Conservation (phyloP, 2,888 invertebrate species). For the Lycocerus yunnanus region DNA sequence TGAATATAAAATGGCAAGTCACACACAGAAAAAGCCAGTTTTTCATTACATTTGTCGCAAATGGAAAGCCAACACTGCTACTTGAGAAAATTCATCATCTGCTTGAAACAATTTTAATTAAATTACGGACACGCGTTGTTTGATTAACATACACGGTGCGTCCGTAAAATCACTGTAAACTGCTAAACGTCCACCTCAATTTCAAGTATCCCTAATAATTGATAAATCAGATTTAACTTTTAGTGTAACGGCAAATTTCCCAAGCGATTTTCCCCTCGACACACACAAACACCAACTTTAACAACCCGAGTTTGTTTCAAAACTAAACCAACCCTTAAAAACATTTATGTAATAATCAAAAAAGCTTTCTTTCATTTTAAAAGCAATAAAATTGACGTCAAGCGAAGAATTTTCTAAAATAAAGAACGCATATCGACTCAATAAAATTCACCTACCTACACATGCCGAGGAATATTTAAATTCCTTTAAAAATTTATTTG, state of each 20-base stretch:
- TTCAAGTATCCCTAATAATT: not conserved
- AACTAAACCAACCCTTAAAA: not conserved
- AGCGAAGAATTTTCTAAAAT: not conserved
- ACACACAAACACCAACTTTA: not conserved
- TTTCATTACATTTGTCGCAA: conserved; percentile 22
- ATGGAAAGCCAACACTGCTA: conserved; percentile 10
- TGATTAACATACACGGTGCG: not conserved
- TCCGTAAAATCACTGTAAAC: not conserved
- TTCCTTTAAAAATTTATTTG: not conserved
- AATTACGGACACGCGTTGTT: not conserved
- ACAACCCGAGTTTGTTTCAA: not conserved
- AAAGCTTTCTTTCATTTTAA: not conserved
- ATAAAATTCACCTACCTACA: not conserved
- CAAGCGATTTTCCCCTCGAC: not conserved
- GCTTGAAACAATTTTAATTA: not conserved
- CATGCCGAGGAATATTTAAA: not conserved
- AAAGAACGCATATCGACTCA: not conserved
- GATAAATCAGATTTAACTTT: not conserved
- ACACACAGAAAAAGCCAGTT: conserved; percentile 8
- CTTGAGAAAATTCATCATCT: not conserved
- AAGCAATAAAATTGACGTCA: not conserved
- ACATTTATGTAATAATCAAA: not conserved
- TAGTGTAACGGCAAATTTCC: conserved; percentile 2
- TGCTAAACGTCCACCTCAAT: not conserved
- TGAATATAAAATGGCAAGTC: conserved; percentile 13